Evolutionary conservation across 2,797 vertebrate genomes (phyloP), one percentile per base, ranked within the genome.

Genomic region (Hybognathus amarus): DNA sequence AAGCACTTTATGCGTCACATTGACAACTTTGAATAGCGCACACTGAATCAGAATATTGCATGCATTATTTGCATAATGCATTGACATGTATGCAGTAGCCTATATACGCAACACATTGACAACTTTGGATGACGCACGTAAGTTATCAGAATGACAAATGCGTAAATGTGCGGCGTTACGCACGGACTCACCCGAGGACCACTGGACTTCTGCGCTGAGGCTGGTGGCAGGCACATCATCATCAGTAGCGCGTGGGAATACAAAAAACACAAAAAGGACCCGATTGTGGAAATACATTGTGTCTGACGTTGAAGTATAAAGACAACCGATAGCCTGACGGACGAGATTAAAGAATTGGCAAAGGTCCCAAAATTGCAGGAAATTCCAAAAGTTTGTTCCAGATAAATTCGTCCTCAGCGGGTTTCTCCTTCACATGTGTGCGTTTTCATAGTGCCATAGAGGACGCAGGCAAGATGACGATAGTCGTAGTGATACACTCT

Each of bases 121-220:
- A 77, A 40, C 78, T 52, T 80, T 63, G 20, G 64, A 61, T 78
- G 56, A 71, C 75, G 36, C 67, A 85, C 64, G 18, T 3, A 64
- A 18, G 20, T 52, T 79, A 71, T 61, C 20, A 59, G 47, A 71
- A 61, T 64, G 56, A 73, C 45, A 81, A 81, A 80, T 77, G 56
- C 36, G 73, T 54, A 59, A 69, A 77, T 27, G 69, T 36, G 77
- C 17, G 38, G 33, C 20, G 24, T 54, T 42, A 40, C 24, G 85
- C 54, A 94, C 94, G 20, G 64, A 83, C 82, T 95, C 89, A 96
- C 95, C 95, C 93, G 90, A 0, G 93, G 92, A 54, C 91, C 90
- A 5, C 91, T 89, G 33, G 90, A 83, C 87, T 93, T 96, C 91
- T 96, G 94, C n/a, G 92, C 90, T 83, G 88, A 90, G 75, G 87